Evolutionary conservation across 2,888 invertebrate genomes (phyloP).

Genomic region (Platerodrilus igneus): DNA sequence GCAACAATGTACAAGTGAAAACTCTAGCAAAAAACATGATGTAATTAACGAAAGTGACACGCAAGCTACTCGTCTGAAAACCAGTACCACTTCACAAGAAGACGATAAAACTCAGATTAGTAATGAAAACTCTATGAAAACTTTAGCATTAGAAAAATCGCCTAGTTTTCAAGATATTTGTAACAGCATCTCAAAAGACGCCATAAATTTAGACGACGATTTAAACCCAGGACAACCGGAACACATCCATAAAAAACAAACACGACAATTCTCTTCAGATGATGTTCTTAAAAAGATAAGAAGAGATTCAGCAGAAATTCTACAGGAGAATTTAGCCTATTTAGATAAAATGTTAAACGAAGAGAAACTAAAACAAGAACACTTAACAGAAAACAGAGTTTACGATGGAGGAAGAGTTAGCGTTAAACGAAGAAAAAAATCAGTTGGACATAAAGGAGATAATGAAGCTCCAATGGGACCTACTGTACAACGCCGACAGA

Average conservation of each 20-base stretch:
- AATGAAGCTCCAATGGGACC: conserved; percentile 1
- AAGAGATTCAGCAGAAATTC: conserved; percentile 55
- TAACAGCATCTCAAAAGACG: conserved; percentile 52
- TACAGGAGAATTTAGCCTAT: conserved; percentile 54
- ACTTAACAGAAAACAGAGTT: conserved; percentile 32
- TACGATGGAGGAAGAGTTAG: conserved; percentile 27
- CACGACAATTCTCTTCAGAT: conserved; percentile 38
- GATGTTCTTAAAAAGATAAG: conserved; percentile 45
- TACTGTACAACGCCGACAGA: conserved; percentile 23
- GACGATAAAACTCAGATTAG: not conserved
- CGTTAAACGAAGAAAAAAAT: conserved; percentile 39
- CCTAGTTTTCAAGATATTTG: conserved; percentile 56
- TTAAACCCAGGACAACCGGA: conserved; percentile 51
- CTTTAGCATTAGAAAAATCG: conserved; percentile 26
- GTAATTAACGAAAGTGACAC: conserved; percentile 57
- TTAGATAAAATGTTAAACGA: conserved; percentile 49
- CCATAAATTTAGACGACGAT: conserved; percentile 52
- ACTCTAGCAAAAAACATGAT: conserved; percentile 70
- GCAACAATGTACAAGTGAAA: conserved; percentile 58
- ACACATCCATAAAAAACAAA: conserved; percentile 45
- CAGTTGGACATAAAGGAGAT: conserved; percentile 34
- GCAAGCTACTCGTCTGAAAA: conserved; percentile 27
- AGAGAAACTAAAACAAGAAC: conserved; percentile 33
- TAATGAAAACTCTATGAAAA: too few relatives aligned
- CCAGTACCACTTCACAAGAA: conserved; percentile 25